A percentile compares a stretch with the other conserved stretches of the same genome.
These are phyloP conservation scores for Operophtera brumata DNA, from an alignment of 2,888 invertebrate species.

Conservation along the genomic window DNA sequence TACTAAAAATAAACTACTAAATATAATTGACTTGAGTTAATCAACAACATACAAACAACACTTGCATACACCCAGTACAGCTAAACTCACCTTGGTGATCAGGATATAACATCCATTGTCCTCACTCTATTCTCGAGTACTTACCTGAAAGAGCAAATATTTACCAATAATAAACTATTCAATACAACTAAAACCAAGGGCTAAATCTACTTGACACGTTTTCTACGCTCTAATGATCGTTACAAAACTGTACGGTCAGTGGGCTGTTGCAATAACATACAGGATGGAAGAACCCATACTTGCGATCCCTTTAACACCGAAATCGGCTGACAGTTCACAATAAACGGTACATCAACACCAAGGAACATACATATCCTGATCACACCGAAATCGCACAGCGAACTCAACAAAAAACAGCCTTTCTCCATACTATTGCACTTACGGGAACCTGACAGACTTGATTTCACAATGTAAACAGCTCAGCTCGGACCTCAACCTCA, in stretches of 20 bases:
- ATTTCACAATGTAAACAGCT: slow-evolving; percentile 75
- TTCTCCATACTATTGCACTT: slow-evolving; percentile 60
- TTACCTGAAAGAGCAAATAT: slow-evolving; percentile 32
- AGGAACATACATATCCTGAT: too few relatives aligned
- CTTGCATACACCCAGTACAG: not conserved
- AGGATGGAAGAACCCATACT: slow-evolving; percentile 25
- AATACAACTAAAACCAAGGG: slow-evolving; percentile 43
- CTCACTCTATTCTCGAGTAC: slow-evolving; percentile 30
- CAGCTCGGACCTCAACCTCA: too few relatives aligned
- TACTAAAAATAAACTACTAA: too few relatives aligned
- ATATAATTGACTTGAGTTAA: too few relatives aligned
- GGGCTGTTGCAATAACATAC: slow-evolving; percentile 49
- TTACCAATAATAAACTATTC: slow-evolving; percentile 40
- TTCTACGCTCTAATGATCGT: slow-evolving; percentile 76
- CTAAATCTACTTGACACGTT: slow-evolving; percentile 71
- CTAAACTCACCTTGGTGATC: slow-evolving; percentile 43
- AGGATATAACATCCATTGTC: slow-evolving; percentile 49
- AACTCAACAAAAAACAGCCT: slow-evolving; percentile 62
- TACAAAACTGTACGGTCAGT: slow-evolving; percentile 69
- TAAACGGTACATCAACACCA: slow-evolving; percentile 59
- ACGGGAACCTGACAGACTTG: slow-evolving; percentile 45
- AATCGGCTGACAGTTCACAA: slow-evolving; percentile 54
- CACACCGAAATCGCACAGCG: slow-evolving; percentile 51
- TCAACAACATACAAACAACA: slow-evolving; percentile 14
- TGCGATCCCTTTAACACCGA: slow-evolving; percentile 39